Conservation (phyloP, 2,797 vertebrate genomes). For the Silurus aristotelis region DNA sequence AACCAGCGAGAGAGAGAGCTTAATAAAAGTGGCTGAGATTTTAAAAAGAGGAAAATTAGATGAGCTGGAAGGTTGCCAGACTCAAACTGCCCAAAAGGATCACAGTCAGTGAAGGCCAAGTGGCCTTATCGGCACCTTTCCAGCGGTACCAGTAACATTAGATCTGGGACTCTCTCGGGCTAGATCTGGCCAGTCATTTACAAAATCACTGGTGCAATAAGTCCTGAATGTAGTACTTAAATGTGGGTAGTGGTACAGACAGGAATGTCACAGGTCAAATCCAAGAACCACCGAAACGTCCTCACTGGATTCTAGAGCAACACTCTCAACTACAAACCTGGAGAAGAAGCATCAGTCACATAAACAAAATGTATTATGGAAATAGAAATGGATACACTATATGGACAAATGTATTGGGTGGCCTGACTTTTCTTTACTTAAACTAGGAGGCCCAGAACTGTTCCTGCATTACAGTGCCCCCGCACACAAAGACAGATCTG, state of each 20-base stretch:
- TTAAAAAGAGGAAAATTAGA: slow-evolving; percentile 26
- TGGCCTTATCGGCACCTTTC: slow-evolving; percentile 38
- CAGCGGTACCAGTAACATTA: slow-evolving; percentile 21
- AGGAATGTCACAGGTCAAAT: not conserved
- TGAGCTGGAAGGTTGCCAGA: slow-evolving; percentile 28
- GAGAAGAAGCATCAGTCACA: not conserved
- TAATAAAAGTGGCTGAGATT: not conserved
- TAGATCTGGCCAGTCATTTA: not conserved
- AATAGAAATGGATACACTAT: not conserved
- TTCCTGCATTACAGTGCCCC: too few species aligned
- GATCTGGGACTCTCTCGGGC: not conserved
- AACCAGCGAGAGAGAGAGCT: not conserved
- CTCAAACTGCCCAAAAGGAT: slow-evolving; percentile 37
- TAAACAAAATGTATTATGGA: not conserved
- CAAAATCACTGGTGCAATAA: not conserved
- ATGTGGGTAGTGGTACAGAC: not conserved
- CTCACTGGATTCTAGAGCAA: not conserved
- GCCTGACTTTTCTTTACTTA: too few species aligned
- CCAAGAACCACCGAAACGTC: not conserved
- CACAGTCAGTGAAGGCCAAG: slow-evolving; percentile 11
- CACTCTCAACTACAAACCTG: not conserved
- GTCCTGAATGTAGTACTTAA: not conserved
- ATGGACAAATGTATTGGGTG: too few species aligned
- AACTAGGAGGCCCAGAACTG: too few species aligned
- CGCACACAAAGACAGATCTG: too few species aligned